Evolutionary conservation across 2,888 invertebrate species (phyloP).

Genomic region (Apocheima hispidaria): DNA sequence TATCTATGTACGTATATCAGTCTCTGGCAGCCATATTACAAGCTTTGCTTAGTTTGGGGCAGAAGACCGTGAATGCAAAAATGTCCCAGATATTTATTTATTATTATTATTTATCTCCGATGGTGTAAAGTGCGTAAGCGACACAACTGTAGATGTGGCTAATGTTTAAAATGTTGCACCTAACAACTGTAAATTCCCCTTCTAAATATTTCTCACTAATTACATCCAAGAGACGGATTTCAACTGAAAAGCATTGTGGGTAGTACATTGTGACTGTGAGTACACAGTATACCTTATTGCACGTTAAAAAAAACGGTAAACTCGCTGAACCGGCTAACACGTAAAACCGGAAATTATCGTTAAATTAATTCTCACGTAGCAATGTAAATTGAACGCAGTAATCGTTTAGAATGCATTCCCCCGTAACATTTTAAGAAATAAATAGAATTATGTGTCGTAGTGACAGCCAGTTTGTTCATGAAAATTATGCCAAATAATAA

Average conservation of each 20-base stretch:
- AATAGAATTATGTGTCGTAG: too few species aligned
- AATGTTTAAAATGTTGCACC: too few species aligned
- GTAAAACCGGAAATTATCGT: conserved; percentile 15
- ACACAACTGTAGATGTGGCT: too few species aligned
- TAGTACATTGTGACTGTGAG: background rate
- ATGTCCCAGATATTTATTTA: too few species aligned
- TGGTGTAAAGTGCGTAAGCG: too few species aligned
- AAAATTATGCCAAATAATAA: too few species aligned
- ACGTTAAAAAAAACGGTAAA: background rate
- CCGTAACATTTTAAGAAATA: background rate
- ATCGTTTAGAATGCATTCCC: conserved; percentile 1
- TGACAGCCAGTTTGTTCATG: too few species aligned
- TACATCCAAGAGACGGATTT: conserved; percentile 19
- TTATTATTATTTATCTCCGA: too few species aligned
- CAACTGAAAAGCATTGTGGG: background rate
- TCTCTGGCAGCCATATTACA: too few species aligned
- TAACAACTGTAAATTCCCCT: background rate
- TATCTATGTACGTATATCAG: too few species aligned
- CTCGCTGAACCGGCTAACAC: background rate
- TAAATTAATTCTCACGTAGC: conserved; percentile 24
- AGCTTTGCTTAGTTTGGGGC: too few species aligned
- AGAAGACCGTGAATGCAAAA: too few species aligned
- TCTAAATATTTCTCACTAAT: conserved; percentile 20
- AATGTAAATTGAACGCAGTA: conserved; percentile 11
- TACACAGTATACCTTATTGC: conserved; percentile 12